These are phyloP conservation scores for Myotis lucifugus DNA, from an alignment of 2,113 vertebrate genomes.

Conservation along the genomic window DNA sequence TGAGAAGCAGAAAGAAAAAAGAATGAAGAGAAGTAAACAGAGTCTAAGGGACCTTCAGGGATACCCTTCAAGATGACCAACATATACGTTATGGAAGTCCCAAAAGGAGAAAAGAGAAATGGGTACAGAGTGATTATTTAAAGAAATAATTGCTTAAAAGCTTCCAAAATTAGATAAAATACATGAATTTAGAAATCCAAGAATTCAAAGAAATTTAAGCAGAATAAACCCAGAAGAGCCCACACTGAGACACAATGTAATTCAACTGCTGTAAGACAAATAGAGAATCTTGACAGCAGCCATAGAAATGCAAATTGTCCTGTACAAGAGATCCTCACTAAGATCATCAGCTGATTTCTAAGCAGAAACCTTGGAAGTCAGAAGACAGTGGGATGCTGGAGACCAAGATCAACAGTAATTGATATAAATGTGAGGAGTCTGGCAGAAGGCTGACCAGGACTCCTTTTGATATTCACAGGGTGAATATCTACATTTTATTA, in stretches of 20 bases:
- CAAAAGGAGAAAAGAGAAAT: background rate
- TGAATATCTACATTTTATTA: too few relatives aligned
- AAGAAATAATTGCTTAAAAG: background rate
- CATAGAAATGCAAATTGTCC: background rate
- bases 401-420: too few relatives aligned
- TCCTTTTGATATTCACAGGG: too few relatives aligned
- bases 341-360: background rate
- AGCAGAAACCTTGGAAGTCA: background rate
- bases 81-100: background rate
- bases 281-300: background rate
- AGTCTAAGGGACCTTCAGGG: background rate
- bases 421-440: too few relatives aligned
- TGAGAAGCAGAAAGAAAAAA: constrained; percentile 14
- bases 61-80: background rate
- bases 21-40: background rate
- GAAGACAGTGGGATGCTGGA: background rate
- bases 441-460: too few relatives aligned
- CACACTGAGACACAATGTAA: background rate
- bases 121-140: background rate
- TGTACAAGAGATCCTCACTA: background rate
- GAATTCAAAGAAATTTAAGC: background rate
- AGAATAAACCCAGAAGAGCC: background rate
- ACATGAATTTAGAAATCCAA: background rate
- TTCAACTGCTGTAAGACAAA: background rate
- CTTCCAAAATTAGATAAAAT: background rate